phyloP scores from a whole-genome alignment of 2,888 invertebrate species.

The Epinotia brunnichana region DNA sequence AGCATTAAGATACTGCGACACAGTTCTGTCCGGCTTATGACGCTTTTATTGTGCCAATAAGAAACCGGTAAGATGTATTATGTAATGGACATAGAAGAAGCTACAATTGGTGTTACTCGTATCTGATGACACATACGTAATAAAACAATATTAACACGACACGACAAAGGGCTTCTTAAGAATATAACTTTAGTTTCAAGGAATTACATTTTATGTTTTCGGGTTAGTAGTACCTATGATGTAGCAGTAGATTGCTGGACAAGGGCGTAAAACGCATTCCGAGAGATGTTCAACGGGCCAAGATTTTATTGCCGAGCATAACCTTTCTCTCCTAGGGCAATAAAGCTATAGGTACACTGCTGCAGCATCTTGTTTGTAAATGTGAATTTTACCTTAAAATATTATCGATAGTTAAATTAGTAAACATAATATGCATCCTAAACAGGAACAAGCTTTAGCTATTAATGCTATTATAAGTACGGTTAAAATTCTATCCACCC shows the following conservation, averaged over 20 bases:
- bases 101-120: not conserved
- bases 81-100: conserved; percentile 10
- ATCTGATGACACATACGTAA: not conserved
- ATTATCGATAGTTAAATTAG: too few species aligned
- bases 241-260: not conserved
- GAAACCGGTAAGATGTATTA: conserved; percentile 10
- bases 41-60: conserved; percentile 15
- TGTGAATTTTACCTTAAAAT: too few species aligned
- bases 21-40: not conserved
- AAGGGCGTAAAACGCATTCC: conserved; percentile 6
- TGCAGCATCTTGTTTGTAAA: too few species aligned
- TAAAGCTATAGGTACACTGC: not conserved
- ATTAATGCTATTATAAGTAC: too few species aligned
- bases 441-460: too few species aligned
- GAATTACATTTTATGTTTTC: not conserved
- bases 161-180: not conserved
- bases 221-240: not conserved
- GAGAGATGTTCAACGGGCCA: not conserved
- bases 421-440: too few species aligned
- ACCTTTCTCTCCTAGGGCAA: not conserved
- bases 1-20: conserved; percentile 4
- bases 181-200: not conserved
- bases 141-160: not conserved
- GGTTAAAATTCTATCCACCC: too few species aligned
- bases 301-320: not conserved